Evolutionary conservation across 35 echinoderm and acorn worm species (phyloP), one percentile per base, ranked within the genome.

Genomic region (Lytechinus pictus): DNA sequence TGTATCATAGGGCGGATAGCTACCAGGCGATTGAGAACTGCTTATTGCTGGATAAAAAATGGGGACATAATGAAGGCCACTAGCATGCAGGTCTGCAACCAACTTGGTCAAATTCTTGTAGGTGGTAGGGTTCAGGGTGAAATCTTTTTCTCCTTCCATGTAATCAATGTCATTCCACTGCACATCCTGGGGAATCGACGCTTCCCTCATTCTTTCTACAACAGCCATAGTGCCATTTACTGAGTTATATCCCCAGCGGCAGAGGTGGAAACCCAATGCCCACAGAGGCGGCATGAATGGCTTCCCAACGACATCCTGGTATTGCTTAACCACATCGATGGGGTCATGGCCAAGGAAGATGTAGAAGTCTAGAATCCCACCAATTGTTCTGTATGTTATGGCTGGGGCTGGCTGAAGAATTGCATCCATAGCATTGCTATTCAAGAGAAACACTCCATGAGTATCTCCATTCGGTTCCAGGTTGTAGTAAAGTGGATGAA

Each of bases 141-240:
- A 99, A 92, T 99, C 98, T n/a, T 66, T 13, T 14, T 92, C 57
- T 27, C 54, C 87, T 28, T 96, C 79, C 98, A 99, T 99, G 86
- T 99, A 99, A 92, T 99, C 98, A n/a, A 99, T 99, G 89, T 99
- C 98, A 97, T 99, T 99, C 98, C 98, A 99, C 54, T 99, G 98
- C 14, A 95, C 96, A 58, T 99, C 98, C 98, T 99, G 98, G 19
- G 98, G 98, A 66, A 98, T 99, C 33, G 52, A 71, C 55, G 95
- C 95, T 54, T 57, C 55, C 86, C 96, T 98, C 98, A 99, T 99
- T 57, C 95, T 95, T 66, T 99, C 87, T 6, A 99, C 97, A 53
- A 99, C 95, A 10, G 96, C 96, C 95, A 96, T 53, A 21, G 98
- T 99, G 27, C 92, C 97, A 55, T 98, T 98, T 52, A 97, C 96